These are phyloP conservation scores for Fulmarus glacialis DNA, from an alignment of 2,113 vertebrate species.

Conservation along the genomic window DNA sequence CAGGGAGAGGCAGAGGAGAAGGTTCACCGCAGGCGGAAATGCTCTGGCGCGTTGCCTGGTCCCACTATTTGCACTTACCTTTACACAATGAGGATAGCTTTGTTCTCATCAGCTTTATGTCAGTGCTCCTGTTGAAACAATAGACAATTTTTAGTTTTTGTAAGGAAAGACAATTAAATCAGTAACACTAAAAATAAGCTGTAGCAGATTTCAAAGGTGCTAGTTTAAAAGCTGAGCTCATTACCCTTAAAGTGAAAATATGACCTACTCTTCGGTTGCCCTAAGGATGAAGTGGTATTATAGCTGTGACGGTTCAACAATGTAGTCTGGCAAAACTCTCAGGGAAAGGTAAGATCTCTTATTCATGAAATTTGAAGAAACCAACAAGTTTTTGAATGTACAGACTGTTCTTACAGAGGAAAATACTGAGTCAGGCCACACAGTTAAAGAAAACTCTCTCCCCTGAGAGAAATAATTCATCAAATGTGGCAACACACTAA, in stretches of 20 bases:
- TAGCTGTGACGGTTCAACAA: neutral
- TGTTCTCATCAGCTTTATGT: rapidly evolving
- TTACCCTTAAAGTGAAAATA: neutral
- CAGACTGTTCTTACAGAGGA: too few relatives aligned
- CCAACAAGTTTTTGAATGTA: rapidly evolving
- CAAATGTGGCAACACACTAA: rapidly evolving
- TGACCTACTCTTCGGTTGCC: neutral
- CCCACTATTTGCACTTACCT: neutral
- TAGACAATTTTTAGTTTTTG: too few relatives aligned
- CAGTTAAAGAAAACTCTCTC: neutral
- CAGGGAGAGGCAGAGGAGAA: neutral
- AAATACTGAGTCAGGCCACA: neutral
- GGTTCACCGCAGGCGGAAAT: rapidly evolving
- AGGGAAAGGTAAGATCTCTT: neutral
- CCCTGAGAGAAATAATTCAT: neutral
- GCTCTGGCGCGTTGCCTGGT: rapidly evolving
- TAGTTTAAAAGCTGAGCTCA: neutral
- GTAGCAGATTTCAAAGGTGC: neutral
- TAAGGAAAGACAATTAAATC: neutral
- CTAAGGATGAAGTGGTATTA: rapidly evolving
- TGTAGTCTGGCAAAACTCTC: rapidly evolving
- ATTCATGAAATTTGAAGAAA: neutral
- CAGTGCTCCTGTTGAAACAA: neutral
- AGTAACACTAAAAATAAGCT: neutral
- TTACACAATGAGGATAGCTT: rapidly evolving